Percentiles rank a stretch among this genome's conserved stretches.
Evolutionary conservation across 1,140 invertebrate species (phyloP).

Genomic region (Doryteuthis pealeii): DNA sequence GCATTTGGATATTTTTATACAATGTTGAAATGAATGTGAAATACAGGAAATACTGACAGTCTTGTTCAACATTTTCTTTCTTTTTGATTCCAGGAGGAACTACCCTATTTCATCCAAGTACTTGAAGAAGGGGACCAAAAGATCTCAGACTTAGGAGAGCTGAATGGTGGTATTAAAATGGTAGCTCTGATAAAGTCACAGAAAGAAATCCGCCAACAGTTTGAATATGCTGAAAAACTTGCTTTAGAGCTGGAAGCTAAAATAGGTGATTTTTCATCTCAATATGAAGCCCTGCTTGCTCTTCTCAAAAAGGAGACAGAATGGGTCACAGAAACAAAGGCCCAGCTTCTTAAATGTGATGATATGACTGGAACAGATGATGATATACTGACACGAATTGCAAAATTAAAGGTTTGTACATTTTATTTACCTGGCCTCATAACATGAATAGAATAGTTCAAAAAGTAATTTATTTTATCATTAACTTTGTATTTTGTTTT

Average conservation of each 20-base stretch:
- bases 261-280: conserved; percentile 64
- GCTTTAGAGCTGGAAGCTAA: conserved; percentile 76
- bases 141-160: conserved; percentile 75
- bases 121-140: conserved; percentile 77
- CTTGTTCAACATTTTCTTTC: too few species aligned
- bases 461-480: too few species aligned
- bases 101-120: conserved; percentile 75
- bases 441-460: too few species aligned
- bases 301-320: conserved; percentile 48
- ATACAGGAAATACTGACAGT: too few species aligned
- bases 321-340: conserved; percentile 61
- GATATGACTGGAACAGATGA: conserved; percentile 84
- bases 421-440: too few species aligned
- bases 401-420: conserved; percentile 48
- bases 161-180: conserved; percentile 75
- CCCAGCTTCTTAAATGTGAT: conserved; percentile 86
- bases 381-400: conserved; percentile 77
- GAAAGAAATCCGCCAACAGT: conserved; percentile 75
- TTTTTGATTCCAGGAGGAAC: conserved; percentile 69
- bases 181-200: conserved; percentile 72
- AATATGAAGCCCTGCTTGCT: conserved; percentile 43
- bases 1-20: too few species aligned
- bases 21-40: too few species aligned
- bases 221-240: conserved; percentile 72
- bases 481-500: too few species aligned